Percentiles rank a stretch among this genome's conserved stretches.
These are phyloP conservation scores for Philopedon plagiatum DNA, from an alignment of 2,888 invertebrate species.

Conservation along the genomic window DNA sequence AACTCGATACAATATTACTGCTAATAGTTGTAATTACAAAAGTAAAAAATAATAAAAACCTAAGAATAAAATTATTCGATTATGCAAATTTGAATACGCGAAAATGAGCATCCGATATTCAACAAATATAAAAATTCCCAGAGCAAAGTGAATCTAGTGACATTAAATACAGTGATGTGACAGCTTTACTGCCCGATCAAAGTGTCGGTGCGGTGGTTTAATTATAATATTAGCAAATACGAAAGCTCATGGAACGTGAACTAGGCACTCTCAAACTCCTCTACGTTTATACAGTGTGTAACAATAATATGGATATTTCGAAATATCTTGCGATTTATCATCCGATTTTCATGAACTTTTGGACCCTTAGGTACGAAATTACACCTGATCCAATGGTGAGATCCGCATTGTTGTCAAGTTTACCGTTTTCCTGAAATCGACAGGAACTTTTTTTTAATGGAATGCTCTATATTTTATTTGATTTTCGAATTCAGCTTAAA, in stretches of 20 bases:
- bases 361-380: no score
- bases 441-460: no score
- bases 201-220: slow-evolving; percentile 62
- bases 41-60: not conserved
- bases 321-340: no score
- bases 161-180: slow-evolving; percentile 52
- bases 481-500: no score
- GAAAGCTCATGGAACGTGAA: slow-evolving; percentile 43
- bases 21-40: not conserved
- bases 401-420: no score
- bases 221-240: slow-evolving; percentile 64
- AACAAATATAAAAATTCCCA: slow-evolving; percentile 26
- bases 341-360: no score
- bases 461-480: no score
- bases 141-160: slow-evolving; percentile 30
- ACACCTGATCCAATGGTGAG: no score
- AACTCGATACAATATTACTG: no score
- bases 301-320: no score
- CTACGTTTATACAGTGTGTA: not conserved
- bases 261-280: slow-evolving; percentile 11
- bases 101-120: slow-evolving; percentile 21
- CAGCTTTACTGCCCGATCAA: slow-evolving; percentile 61
- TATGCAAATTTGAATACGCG: slow-evolving; percentile 19
- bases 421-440: no score
- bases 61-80: slow-evolving; percentile 1